Base-by-base conservation (phyloP, 1,140 invertebrate species). In the Aphelenchoides fujianensis region DNA sequence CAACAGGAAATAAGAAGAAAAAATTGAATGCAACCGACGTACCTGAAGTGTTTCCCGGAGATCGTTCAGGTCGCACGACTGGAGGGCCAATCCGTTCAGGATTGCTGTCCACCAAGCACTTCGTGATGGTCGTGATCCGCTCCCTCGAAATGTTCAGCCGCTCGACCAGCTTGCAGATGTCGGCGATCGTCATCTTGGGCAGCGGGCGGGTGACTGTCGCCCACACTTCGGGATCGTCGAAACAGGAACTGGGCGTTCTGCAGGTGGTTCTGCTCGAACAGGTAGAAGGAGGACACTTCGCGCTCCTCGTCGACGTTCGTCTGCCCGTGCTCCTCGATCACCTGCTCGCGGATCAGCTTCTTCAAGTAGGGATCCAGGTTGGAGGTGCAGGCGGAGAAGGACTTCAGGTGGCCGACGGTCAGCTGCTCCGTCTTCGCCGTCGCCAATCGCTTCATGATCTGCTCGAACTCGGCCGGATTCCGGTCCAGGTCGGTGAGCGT, bases 311-410 rank as follows among this genome's bases (percentile, higher is more conserved):
- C 69, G 28, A 30, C 53, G 48, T 80, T 63, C 67, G 55, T 37
- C 32, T 81, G 71, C n/a, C 61, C 69, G 12, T 71, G 55, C 27
- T 74, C 72, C 35, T 78, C 76, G 41, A 31, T 34, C 36, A 28
- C 37, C 52, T 75, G 55, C 68, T 76, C 79, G 35, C 69, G 36
- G 9, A 82, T 84, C 31, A 79, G 64, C 32, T 82, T 84, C 19
- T 80, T 53, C 48, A 83, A 62, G 70, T 83, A 83, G 0, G 81
- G 81, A 72, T 83, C 81, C 48, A 83, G 72, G 67, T 84, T 83
- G 19, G 78, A 81, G 3, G 81, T 84, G 67, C 82, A 83, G 5
- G 82, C 75, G 12, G 74, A 74, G 67, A 83, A 84, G 34, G 70
- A 66, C 41, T 74, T 80, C 1, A 83, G 67, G 59, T 83, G 82